Evolutionary conservation across 2,797 vertebrate genomes (phyloP), one percentile per base, ranked within the genome.

Genomic region (Yasuhikotakia modesta): DNA sequence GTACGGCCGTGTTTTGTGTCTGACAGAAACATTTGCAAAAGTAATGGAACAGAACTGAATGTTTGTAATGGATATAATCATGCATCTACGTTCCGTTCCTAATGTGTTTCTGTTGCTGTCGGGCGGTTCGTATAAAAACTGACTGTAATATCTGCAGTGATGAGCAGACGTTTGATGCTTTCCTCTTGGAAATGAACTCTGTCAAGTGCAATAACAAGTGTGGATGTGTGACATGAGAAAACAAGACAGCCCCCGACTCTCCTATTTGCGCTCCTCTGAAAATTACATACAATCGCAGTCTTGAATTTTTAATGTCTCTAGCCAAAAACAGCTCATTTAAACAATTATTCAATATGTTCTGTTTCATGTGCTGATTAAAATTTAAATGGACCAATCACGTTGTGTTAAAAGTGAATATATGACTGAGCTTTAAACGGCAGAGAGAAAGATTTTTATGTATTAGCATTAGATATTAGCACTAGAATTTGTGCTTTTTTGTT

Each of bases 41-140:
- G 27, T 79, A 75, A 78, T 82, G 76, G 30, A 72, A 82, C 65
- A 65, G 58, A 74, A 75, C 66, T 66, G 65, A 30, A 73, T 79
- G 76, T 61, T 76, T 73, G 58, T 64, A 22, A 70, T 55, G 45
- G 50, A 79, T 64, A 75, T 76, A 81, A 68, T 78, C 45, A 71
- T 58, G 32, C 14, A 32, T 52, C 14, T 45, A 63, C 73, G 58
- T 80, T 65, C 35, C 11, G 16, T 69, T 48, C 19, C 16, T 46
- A 64, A 67, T 57, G 63, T 24, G 63, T 69, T 70, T 16, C 21
- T 71, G 48, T 27, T 27, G 27, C 27, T 27, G 27, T 27, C 27
- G 27, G 27, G 27, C 27, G 2, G 27, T 78, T 80, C 74, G 63
- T 57, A 45, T 73, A 48, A 65, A 78, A 73, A 78, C 74, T 52